Base-by-base conservation (phyloP, 2,888 invertebrate genomes). In the Eupithecia pulchellata region DNA sequence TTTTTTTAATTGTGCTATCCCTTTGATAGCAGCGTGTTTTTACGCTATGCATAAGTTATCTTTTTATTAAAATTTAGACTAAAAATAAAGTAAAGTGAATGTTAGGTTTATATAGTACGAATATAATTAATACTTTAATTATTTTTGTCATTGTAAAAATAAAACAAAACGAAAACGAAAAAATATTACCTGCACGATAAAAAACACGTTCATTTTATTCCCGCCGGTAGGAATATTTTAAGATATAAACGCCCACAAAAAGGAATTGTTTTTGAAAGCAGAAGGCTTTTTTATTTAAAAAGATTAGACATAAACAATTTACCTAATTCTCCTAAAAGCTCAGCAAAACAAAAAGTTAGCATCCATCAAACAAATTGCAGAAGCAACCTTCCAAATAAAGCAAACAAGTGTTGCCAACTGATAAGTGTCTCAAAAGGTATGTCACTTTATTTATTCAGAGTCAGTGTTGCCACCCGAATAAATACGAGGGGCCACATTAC, bases 391-490 rank as follows among this genome's bases (percentile, higher is more conserved):
- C 66, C 72, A 67, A 73, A 81, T 78, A 78, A 77, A 80, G 78
- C 78, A 84, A 83, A 83, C 82, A 83, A 75, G 75, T 83, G 83
- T 68, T 74, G 57, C 72, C 69, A 57, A 71, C 81, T 78, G 83
- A 84, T 83, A 83, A 77, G 73, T 78, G 78, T 78, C 76, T 75
- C 73, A 14, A 77, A 78, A 82, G 77, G 76, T 73, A 79, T 81
- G 80, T 81, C 80, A 82, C 80, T 81, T 79, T 78, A 82, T 82
- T 83, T 82, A 78, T 80, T 77, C 77, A 73, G 71, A 76, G 77
- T 75, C 77, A 69, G 75, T 75, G 71, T 74, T 70, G 55, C 66
- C 57, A 57, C 74, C 71, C 71, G 64, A 78, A 77, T 78, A 78
- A 78, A 61, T 61, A 61, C 32, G 61, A 34, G 34, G 42, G 34